Conservation (phyloP, 2,113 vertebrate species). For the Taurulus bubalis region DNA sequence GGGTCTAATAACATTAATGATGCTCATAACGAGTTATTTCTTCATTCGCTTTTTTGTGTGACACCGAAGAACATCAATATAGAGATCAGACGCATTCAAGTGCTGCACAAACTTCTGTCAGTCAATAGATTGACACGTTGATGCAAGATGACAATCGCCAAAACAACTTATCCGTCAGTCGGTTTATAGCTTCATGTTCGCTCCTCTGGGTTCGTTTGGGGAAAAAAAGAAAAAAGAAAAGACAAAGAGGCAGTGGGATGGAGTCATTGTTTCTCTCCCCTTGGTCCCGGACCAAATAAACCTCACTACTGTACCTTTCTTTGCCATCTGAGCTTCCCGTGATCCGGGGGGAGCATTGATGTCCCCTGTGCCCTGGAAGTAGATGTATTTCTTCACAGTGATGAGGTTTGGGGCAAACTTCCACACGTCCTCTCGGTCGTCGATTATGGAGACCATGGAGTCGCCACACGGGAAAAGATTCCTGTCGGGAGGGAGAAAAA, state of each 20-base stretch:
- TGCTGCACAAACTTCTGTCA: neutral
- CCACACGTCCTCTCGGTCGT: slow-evolving; percentile 99
- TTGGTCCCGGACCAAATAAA: too few relatives aligned
- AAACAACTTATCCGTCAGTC: too few relatives aligned
- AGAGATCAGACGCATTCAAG: neutral
- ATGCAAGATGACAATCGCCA: too few relatives aligned
- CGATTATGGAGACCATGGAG: slow-evolving; percentile 99
- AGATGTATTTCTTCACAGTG: slow-evolving; percentile 98
- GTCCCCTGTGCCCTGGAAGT: slow-evolving; percentile 96
- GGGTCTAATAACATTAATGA: neutral
- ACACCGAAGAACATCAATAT: neutral
- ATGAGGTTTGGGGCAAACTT: slow-evolving; percentile 98
- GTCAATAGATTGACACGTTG: neutral
- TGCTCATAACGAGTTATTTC: neutral
- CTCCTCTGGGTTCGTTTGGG: neutral
- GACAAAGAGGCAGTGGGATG: neutral
- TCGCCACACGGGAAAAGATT: slow-evolving; percentile 98
- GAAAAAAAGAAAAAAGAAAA: neutral
- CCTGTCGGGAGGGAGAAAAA: slow-evolving; percentile 71
- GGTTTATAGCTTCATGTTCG: neutral
- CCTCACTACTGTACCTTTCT: slow-evolving; percentile 83
- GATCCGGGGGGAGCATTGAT: slow-evolving; percentile 93
- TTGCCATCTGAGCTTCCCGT: slow-evolving; percentile 87
- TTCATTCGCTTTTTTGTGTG: neutral
- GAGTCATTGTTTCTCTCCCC: too few relatives aligned